phyloP scores from a whole-genome alignment of 1,140 invertebrate species.

The Pomacea maculata region DNA sequence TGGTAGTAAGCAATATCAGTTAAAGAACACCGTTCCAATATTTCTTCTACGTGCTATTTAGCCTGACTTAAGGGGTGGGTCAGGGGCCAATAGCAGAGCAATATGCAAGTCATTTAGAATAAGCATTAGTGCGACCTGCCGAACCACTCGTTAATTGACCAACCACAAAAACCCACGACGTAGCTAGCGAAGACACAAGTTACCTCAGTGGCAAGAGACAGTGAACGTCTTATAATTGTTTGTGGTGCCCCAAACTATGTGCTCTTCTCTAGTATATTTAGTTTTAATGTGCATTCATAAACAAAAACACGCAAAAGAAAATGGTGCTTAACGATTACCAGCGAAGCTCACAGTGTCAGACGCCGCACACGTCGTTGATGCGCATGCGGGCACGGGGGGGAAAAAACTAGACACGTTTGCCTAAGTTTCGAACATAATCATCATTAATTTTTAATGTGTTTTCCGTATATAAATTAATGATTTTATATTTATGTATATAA shows the following conservation, averaged over 20 bases:
- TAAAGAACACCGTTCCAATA: neutral
- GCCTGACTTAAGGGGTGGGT: too few species aligned
- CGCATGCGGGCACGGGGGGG: constrained; percentile 7
- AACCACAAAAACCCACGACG: neutral
- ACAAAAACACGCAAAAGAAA: too few species aligned
- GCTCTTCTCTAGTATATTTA: too few species aligned
- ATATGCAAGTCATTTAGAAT: neutral
- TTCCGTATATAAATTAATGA: neutral
- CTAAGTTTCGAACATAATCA: neutral
- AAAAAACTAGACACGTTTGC: neutral
- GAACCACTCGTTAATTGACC: neutral
- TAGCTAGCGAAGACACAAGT: neutral
- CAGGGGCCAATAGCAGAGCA: too few species aligned
- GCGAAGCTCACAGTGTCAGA: constrained; percentile 17
- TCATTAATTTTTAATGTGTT: neutral
- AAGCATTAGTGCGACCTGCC: neutral
- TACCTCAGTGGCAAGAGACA: too few species aligned
- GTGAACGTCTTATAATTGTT: too few species aligned
- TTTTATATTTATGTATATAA: neutral
- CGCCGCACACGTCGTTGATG: constrained; percentile 17
- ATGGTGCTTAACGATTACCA: constrained; percentile 1
- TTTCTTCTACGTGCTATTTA: neutral
- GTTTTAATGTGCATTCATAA: too few species aligned
- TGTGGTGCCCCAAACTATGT: too few species aligned
- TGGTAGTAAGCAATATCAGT: neutral